Percentiles rank a stretch among this genome's conserved stretches.
Conservation (phyloP, 1,140 invertebrate genomes). For the Neodiprion pinetum region DNA sequence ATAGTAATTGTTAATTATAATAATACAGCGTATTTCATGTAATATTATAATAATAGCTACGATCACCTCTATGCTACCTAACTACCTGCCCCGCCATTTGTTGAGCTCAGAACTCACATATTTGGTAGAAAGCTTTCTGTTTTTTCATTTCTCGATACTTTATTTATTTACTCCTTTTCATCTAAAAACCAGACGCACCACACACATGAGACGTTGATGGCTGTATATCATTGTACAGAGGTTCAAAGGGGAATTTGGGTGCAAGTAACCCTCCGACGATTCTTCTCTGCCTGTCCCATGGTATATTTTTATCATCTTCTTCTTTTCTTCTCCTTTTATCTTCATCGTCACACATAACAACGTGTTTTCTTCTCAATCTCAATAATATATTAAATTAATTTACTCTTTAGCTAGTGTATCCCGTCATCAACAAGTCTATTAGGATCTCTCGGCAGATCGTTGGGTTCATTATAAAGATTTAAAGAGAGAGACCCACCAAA, state of each 20-base stretch:
- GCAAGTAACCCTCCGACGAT: slow-evolving; percentile 14
- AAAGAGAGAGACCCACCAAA: slow-evolving; percentile 22
- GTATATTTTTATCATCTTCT: slow-evolving; percentile 16
- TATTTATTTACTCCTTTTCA: background rate
- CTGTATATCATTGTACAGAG: background rate
- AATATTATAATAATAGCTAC: slow-evolving; percentile 59
- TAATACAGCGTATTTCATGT: slow-evolving; percentile 57
- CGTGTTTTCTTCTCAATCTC: background rate
- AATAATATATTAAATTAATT: slow-evolving; percentile 52
- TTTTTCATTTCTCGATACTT: slow-evolving; percentile 8
- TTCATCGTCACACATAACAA: background rate
- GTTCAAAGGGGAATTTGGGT: no score
- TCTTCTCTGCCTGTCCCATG: slow-evolving; percentile 25
- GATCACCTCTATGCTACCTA: slow-evolving; percentile 53
- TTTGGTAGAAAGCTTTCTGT: slow-evolving; percentile 60
- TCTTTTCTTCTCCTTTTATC: slow-evolving; percentile 1
- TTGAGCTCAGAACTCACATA: slow-evolving; percentile 42
- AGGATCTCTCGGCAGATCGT: slow-evolving; percentile 10
- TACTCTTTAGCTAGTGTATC: slow-evolving; percentile 47
- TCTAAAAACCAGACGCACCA: background rate
- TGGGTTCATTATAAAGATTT: background rate
- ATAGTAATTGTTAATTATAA: slow-evolving; percentile 60
- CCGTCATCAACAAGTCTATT: slow-evolving; percentile 42
- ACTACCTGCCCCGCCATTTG: slow-evolving; percentile 43
- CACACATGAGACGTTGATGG: slow-evolving; percentile 18